Conservation (phyloP, 2,113 vertebrate genomes). For the Elachura formosa region DNA sequence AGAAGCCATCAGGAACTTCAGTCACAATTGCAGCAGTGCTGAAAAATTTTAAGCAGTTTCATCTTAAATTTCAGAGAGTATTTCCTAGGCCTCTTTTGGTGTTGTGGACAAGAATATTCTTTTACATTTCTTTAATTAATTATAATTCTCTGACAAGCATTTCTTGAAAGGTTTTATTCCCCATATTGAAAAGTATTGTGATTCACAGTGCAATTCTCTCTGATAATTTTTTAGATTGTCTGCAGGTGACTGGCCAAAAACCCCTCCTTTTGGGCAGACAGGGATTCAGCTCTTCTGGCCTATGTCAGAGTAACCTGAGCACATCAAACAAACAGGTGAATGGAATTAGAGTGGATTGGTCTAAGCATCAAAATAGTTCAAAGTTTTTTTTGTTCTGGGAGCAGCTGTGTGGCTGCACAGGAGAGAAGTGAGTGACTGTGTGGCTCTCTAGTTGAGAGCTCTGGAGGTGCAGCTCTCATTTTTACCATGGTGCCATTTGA, state of each 20-base stretch:
- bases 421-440: not conserved
- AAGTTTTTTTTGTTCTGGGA: not conserved
- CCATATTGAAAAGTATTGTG: not conserved
- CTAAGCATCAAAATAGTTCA: conserved; percentile 8
- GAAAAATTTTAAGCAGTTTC: not conserved
- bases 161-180: not conserved
- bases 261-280: conserved; percentile 69
- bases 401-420: not conserved
- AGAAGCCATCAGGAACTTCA: not conserved
- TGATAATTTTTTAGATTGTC: conserved; percentile 74
- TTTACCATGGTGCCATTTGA: not conserved
- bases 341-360: conserved; percentile 5
- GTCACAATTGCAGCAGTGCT: not conserved
- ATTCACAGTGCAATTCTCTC: not conserved
- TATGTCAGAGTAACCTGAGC: conserved; percentile 65
- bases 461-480: not conserved
- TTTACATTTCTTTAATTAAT: not conserved
- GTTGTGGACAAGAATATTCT: not conserved
- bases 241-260: conserved; percentile 69
- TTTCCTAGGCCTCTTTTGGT: not conserved
- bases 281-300: conserved; percentile 46
- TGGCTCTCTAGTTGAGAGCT: not conserved
- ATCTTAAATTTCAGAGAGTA: not conserved
- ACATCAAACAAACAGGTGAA: conserved; percentile 82
- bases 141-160: not conserved